Percentiles rank a stretch among this genome's conserved stretches.
Evolutionary conservation across 2,797 vertebrate species (phyloP).

Genomic region (Hydrocynus forskahlii): DNA sequence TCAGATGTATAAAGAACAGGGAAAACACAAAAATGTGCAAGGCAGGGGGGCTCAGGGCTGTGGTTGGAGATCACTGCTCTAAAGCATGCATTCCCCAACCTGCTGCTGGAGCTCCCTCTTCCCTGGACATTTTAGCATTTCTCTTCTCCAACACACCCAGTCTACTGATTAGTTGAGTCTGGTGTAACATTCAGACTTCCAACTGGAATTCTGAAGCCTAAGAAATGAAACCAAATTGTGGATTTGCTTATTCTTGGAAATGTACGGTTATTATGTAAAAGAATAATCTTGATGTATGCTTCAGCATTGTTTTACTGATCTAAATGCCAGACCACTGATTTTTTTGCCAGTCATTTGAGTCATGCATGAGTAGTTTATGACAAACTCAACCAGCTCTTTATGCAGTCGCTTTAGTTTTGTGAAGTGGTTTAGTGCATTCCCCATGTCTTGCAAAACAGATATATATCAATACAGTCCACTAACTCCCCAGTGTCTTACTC

Average conservation of each 20-base stretch:
- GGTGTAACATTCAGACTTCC: background rate
- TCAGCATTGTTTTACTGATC: background rate
- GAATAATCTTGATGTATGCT: background rate
- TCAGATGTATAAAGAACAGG: too few species aligned
- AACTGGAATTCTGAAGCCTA: background rate
- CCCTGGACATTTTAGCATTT: too few species aligned
- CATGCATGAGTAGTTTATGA: conserved; percentile 12
- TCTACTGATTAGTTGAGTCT: too few species aligned
- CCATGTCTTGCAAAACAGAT: background rate
- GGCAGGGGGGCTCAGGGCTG: too few species aligned
- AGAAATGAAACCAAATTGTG: background rate
- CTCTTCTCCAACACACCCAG: too few species aligned
- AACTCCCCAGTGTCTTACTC: background rate
- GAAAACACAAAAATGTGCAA: too few species aligned
- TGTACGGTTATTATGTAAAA: background rate
- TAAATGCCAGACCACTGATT: background rate
- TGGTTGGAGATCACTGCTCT: too few species aligned
- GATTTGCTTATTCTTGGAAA: conserved; percentile 14
- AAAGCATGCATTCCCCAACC: too few species aligned
- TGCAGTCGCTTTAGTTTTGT: background rate
- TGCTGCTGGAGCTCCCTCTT: too few species aligned
- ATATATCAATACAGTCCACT: background rate
- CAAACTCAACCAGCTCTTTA: background rate
- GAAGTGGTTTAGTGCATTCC: conserved; percentile 5
- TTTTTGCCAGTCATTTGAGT: conserved; percentile 15